Percentiles rank a stretch among this genome's conserved stretches.
phyloP scores from a whole-genome alignment of 2,797 vertebrate genomes.

The Esox masquinongy region DNA sequence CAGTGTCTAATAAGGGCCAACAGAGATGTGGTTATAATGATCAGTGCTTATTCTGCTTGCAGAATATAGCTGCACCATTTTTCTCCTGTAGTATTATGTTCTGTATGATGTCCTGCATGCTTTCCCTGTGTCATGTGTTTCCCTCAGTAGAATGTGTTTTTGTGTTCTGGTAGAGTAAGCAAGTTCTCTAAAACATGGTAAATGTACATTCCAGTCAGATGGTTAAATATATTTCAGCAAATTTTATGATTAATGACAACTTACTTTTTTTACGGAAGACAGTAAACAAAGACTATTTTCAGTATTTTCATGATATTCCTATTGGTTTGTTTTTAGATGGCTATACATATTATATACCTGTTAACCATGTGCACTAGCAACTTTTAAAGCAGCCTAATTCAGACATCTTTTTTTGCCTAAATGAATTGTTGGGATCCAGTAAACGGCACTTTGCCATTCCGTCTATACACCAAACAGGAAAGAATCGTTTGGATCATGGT shows the following conservation, averaged over 20 bases:
- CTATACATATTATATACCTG: background rate
- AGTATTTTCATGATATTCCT: slow-evolving; percentile 21
- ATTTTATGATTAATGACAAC: slow-evolving; percentile 55
- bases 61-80: background rate
- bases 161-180: slow-evolving; percentile 48
- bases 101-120: slow-evolving; percentile 4
- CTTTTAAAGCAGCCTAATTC: background rate
- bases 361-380: background rate
- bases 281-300: slow-evolving; percentile 14
- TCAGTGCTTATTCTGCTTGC: background rate
- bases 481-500: slow-evolving; percentile 52
- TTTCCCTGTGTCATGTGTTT: slow-evolving; percentile 36
- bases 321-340: background rate
- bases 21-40: background rate
- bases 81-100: slow-evolving; percentile 1
- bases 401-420: background rate
- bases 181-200: slow-evolving; percentile 50
- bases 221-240: slow-evolving; percentile 47
- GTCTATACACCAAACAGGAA: background rate
- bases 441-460: background rate
- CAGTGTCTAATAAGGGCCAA: background rate
- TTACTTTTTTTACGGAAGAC: slow-evolving; percentile 20
- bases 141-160: slow-evolving; percentile 44
- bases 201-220: slow-evolving; percentile 44
- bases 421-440: background rate